phyloP scores from a whole-genome alignment of 2,888 invertebrate species.

The Campaea margaritaria region DNA sequence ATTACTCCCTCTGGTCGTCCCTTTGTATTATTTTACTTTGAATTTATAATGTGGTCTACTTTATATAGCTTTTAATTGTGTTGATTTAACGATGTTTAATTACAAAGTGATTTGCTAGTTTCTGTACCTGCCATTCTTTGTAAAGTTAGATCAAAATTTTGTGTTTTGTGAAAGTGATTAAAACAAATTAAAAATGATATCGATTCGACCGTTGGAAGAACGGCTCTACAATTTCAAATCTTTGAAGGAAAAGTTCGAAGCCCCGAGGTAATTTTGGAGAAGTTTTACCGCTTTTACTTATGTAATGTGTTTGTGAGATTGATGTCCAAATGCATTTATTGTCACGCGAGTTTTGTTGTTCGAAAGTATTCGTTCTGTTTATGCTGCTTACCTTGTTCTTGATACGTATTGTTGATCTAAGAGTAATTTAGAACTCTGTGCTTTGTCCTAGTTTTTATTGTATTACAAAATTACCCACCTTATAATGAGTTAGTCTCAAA shows the following conservation, averaged over 20 bases:
- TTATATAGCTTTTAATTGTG: background rate
- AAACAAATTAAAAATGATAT: slow-evolving; percentile 63
- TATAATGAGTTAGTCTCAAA: too few species aligned
- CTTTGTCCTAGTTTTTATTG: too few species aligned
- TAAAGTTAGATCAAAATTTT: slow-evolving; percentile 2
- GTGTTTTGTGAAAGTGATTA: slow-evolving; percentile 36
- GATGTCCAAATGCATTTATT: background rate
- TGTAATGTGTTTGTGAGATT: background rate
- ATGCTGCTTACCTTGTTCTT: background rate
- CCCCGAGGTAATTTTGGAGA: slow-evolving; percentile 63
- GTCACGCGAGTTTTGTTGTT: too few species aligned
- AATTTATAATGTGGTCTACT: slow-evolving; percentile 29
- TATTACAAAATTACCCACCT: too few species aligned
- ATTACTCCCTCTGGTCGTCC: slow-evolving; percentile 29
- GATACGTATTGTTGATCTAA: too few species aligned
- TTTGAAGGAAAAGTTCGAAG: slow-evolving; percentile 75
- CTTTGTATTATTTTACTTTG: slow-evolving; percentile 25
- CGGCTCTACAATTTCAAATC: slow-evolving; percentile 73
- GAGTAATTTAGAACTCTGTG: too few species aligned
- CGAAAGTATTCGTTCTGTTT: too few species aligned
- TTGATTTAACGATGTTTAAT: background rate
- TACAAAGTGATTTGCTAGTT: background rate
- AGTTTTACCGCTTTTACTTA: background rate
- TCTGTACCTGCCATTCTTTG: background rate
- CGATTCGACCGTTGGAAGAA: slow-evolving; percentile 64